Evolutionary conservation across 2,113 vertebrate species (phyloP), one percentile per base, ranked within the genome.

Genomic region (Balaeniceps rex): DNA sequence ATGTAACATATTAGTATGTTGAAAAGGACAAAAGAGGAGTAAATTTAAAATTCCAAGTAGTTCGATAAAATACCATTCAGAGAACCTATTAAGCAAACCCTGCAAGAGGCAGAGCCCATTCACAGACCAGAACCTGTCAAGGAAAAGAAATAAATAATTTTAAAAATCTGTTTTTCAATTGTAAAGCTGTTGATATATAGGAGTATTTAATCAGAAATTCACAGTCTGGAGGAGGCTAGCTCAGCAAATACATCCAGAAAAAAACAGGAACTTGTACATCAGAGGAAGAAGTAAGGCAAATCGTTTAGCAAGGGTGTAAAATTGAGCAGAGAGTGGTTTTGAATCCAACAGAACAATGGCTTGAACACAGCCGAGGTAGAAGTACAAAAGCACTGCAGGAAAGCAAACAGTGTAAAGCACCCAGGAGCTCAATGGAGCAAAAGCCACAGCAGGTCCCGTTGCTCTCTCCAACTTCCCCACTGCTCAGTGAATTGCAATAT

Each of bases 1-100:
- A 69, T 21, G 36, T 11, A 91, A 72, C 19, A 33, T 19, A 63
- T 7, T 11, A 18, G 16, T 55, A 18, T 0, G 0, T 42, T 49
- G 42, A 82, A 79, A 76, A 63, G n/a, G 52, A 83, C 38, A 38
- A 70, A 52, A 77, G 24, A 68, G n/a, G 17, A 68, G 5, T 24
- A 71, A 63, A 87, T 46, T 65, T 77, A 51, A 84, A 87, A 63
- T 69, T 80, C 24, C 33, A 82, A 80, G 16, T 80, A 83, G 23
- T 92, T 29, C 1, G 19, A 57, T 23, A 69, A 94, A 80, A 12
- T 38, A 46, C 19, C 6, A 57, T 64, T 57, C 54, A 61, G 44
- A 87, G 8, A 74, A 63, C 36, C 26, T 76, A 61, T 46, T 42
- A 79, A 82, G 21, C 49, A 84, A 78, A 72, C 44, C 42, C 81